phyloP scores from a whole-genome alignment of 2,888 invertebrate species.

The Acrocyrtus sp. region DNA sequence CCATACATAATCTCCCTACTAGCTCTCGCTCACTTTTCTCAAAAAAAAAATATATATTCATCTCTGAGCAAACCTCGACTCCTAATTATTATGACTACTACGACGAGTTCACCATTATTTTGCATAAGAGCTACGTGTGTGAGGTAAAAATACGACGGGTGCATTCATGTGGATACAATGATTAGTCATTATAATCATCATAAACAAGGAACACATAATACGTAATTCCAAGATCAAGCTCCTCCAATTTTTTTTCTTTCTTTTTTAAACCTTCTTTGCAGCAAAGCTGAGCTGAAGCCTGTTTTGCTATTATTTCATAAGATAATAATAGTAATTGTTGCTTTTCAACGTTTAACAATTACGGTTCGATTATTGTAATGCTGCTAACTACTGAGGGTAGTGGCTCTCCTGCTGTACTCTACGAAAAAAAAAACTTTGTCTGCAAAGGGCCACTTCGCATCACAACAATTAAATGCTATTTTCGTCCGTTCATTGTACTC shows the following conservation, averaged over 20 bases:
- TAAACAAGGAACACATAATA: conserved; percentile 2
- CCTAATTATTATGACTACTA: no score
- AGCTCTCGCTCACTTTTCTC: no score
- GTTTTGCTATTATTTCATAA: no score
- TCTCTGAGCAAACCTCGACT: no score
- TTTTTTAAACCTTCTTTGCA: no score
- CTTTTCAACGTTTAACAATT: no score
- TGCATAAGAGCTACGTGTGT: conserved; percentile 1
- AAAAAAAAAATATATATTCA: no score
- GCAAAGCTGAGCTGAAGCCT: no score
- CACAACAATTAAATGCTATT: conserved; percentile 18
- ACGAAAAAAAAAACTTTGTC: not conserved
- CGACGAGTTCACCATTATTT: not conserved
- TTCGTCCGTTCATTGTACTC: conserved; percentile 38
- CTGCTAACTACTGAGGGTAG: not conserved
- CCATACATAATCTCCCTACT: conserved; percentile 11
- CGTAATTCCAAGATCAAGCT: conserved; percentile 8
- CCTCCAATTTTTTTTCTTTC: not conserved
- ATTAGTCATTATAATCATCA: conserved; percentile 14
- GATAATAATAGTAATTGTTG: not conserved
- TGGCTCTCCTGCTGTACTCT: not conserved
- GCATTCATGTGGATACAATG: not conserved
- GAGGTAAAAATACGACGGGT: not conserved
- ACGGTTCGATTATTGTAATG: not conserved
- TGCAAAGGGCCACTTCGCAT: no score